Evolutionary conservation across 2,888 invertebrate genomes (phyloP), one percentile per base, ranked within the genome.

Genomic region (Scelioninae gen. 1): DNA sequence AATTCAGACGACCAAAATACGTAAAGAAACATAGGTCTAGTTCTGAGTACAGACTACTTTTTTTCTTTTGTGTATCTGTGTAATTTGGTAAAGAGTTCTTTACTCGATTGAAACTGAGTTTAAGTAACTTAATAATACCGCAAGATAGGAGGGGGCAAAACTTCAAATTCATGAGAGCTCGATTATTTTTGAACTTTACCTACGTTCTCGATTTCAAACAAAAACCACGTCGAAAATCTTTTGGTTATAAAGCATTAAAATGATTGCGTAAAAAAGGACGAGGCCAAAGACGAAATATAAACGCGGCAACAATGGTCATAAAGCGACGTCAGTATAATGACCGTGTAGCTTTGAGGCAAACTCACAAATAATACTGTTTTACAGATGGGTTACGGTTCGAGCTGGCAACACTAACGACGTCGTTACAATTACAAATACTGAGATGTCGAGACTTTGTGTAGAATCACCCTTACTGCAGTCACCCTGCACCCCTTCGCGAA

Each of bases 371-470:
- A 84, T 82, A 77, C 80, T 84, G 82, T 84, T 84, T 84, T 84
- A 84, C 79, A 79, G 84, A 82, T 76, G 79, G 82, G 82, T 71
- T 75, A 72, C 71, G 75, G 60, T 76, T 71, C 76, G 79, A 82
- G 78, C 79, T 72, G 65, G 84, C 81, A 84, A 85, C 84, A 86
- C 86, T 87, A 89, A 87, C 84, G 88, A 88, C 85, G 87, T 86
- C 87, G 85, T 89, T 88, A 88, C 85, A 88, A 86, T 88, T 87
- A 87, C 86, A 85, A 86, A 85, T 84, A 83, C 79, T 83, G 80
- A 83, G 86, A 79, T 86, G 83, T 78, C 66, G 77, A 56, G 83
- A 74, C 83, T 85, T 72, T 81, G 79, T 58, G 72, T 65, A 69
- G 62, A 81, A 60, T 71, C 81, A 66, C 66, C 71, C 83, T 69